These are phyloP conservation scores for Eumacrocentrus americanus DNA, from an alignment of 2,888 invertebrate genomes.

Conservation along the genomic window DNA sequence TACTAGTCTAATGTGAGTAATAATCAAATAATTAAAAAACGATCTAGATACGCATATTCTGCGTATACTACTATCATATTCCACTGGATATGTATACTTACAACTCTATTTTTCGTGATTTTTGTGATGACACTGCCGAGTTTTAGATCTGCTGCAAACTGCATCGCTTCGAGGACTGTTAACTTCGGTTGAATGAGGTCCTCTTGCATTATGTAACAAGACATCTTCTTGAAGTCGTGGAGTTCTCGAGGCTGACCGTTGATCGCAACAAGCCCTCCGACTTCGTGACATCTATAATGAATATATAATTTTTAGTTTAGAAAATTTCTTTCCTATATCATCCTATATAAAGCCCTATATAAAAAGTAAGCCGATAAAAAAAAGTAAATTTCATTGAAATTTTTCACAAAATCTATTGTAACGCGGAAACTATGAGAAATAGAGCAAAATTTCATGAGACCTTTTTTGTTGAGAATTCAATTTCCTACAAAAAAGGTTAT, in stretches of 20 bases:
- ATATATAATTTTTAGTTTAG: neutral
- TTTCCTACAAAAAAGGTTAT: too few relatives aligned
- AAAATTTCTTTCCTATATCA: neutral
- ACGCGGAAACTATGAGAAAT: too few relatives aligned
- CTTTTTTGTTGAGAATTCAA: too few relatives aligned
- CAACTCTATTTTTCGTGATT: conserved; percentile 73
- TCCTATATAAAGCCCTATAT: neutral
- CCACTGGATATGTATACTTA: too few relatives aligned
- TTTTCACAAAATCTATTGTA: too few relatives aligned
- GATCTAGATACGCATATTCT: neutral
- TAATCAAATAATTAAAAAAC: too few relatives aligned
- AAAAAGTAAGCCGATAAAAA: too few relatives aligned
- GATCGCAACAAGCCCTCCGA: conserved; percentile 77
- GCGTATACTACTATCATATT: too few relatives aligned
- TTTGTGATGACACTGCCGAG: conserved; percentile 71
- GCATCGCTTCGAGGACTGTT: conserved; percentile 87
- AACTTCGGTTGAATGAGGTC: conserved; percentile 85
- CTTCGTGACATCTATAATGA: conserved; percentile 68
- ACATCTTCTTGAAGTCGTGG: conserved; percentile 82
- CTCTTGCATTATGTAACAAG: conserved; percentile 96
- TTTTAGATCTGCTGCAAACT: conserved; percentile 88
- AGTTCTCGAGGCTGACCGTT: conserved; percentile 81
- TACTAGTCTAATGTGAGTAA: too few relatives aligned
- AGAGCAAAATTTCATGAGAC: too few relatives aligned
- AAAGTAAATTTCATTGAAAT: too few relatives aligned